Conservation (phyloP, 2,113 vertebrate genomes). For the Thomomys bottae region DNA sequence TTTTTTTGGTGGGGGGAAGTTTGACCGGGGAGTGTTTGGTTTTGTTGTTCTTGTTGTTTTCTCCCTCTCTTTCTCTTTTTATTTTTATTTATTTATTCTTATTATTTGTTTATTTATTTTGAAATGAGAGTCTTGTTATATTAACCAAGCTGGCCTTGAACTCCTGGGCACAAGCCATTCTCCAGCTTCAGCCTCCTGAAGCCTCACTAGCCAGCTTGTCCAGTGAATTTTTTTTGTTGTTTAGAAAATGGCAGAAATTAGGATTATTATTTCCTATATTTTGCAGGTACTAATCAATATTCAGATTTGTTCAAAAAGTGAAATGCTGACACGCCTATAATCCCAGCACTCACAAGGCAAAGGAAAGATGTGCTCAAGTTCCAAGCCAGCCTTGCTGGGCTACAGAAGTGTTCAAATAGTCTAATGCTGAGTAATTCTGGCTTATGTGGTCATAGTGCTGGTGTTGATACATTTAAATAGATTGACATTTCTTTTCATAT, state of each 20-base stretch:
- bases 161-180: not conserved
- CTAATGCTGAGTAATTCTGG: constrained; percentile 12
- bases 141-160: not conserved
- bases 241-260: constrained; percentile 53
- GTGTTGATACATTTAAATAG: constrained; percentile 14
- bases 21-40: no score
- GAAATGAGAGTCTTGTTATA: not conserved
- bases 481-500: not conserved
- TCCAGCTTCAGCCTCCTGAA: not conserved
- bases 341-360: no score
- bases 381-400: not conserved
- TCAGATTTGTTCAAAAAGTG: constrained; percentile 45
- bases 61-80: no score
- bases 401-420: no score
- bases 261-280: constrained; percentile 33
- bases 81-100: no score
- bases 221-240: constrained; percentile 49
- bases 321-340: not conserved
- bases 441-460: not conserved
- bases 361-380: not conserved
- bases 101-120: no score
- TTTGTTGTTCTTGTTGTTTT: no score
- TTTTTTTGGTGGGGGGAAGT: no score
- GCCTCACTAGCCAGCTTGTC: not conserved
- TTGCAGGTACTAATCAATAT: constrained; percentile 56